Evolutionary conservation across 2,113 vertebrate genomes (phyloP).

Genomic region (Miniopterus natalensis): DNA sequence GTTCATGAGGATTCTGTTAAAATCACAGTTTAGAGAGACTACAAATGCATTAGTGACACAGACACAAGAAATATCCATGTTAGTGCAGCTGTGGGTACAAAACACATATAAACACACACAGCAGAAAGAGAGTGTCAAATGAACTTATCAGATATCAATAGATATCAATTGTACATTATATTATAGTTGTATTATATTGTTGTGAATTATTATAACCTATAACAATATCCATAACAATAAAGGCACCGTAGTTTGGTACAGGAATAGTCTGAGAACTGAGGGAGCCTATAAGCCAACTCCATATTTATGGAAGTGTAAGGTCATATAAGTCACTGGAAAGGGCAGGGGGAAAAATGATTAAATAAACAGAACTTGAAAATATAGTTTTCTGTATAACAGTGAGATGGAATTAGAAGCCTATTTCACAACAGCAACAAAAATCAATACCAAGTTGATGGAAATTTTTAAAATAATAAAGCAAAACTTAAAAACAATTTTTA

Average conservation of each 20-base stretch:
- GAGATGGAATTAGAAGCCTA: not conserved
- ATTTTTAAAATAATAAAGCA: not conserved
- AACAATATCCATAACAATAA: conserved; percentile 22
- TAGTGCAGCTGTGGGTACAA: not conserved
- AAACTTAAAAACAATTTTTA: not conserved
- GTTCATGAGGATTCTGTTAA: conserved; percentile 1
- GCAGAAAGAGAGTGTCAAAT: not conserved
- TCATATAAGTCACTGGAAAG: conserved; percentile 6
- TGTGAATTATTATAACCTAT: not conserved
- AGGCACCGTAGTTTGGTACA: not conserved
- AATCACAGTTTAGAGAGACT: not conserved
- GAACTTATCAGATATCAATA: not conserved
- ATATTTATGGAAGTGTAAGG: not conserved
- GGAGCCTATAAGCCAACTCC: not conserved
- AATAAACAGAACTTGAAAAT: not conserved
- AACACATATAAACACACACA: not conserved
- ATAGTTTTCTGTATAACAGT: not conserved
- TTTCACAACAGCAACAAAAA: not conserved
- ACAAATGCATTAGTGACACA: not conserved
- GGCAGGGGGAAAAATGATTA: not conserved
- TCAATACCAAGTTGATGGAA: not conserved
- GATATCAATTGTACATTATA: not conserved
- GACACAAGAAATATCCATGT: not conserved
- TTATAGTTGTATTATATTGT: not conserved
- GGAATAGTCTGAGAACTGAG: not conserved